Evolutionary conservation across 1,140 invertebrate genomes (phyloP).

Genomic region (Amyelois transitella): DNA sequence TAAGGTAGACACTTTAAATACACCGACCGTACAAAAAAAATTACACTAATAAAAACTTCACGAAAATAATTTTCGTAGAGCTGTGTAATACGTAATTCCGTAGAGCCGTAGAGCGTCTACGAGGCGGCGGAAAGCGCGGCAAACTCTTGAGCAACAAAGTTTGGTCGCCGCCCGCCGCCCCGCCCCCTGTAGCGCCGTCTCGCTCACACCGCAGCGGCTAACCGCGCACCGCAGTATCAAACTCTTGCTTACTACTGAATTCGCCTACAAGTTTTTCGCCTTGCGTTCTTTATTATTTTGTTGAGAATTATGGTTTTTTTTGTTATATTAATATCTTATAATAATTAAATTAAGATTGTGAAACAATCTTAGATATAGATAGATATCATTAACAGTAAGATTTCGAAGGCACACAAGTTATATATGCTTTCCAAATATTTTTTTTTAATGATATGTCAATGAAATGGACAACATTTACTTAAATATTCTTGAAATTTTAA

Average conservation of each 20-base stretch:
- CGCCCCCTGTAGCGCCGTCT: constrained; percentile 35
- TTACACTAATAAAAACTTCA: no score
- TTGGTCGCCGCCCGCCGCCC: constrained; percentile 39
- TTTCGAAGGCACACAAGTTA: no score
- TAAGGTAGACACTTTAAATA: no score
- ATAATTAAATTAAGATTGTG: no score
- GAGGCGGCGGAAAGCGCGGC: constrained; percentile 35
- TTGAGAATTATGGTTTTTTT: no score
- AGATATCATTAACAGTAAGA: no score
- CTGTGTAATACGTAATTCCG: no score
- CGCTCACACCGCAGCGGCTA: constrained; percentile 33
- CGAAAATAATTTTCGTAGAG: no score
- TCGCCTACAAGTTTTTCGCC: background rate
- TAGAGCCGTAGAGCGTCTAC: constrained; percentile 6
- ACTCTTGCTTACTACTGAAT: constrained; percentile 12
- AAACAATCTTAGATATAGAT: no score
- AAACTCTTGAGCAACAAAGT: constrained; percentile 41
- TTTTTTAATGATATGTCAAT: background rate
- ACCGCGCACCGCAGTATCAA: constrained; percentile 33
- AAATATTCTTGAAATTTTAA: background rate
- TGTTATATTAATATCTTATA: no score
- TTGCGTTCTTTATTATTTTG: no score
- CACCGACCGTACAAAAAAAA: no score
- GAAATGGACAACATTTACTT: background rate
- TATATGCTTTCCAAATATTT: background rate